Base-by-base conservation (phyloP, 2,113 vertebrate species). In the Cyanoramphus novaezelandiae region DNA sequence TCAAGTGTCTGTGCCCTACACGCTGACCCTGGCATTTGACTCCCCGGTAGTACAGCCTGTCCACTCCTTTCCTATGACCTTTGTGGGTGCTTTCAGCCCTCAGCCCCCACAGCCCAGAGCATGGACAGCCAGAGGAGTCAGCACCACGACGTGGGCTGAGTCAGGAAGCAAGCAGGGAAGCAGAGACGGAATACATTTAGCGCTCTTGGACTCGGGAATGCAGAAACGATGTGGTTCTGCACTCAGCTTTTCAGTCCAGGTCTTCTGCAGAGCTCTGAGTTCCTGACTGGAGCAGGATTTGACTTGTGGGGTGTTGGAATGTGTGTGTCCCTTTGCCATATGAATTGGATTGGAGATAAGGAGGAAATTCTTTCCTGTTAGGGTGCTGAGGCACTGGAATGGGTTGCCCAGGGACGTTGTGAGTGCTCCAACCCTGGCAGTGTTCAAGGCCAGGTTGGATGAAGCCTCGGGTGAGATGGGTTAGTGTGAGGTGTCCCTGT, bases 51-150 rank as follows among this genome's bases (percentile, higher is more conserved):
- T 37, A 41, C 62, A 84, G 94, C 47, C 35, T 52, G 77, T 68
- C 60, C 8, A 0, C 29, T 55, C 11, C 12, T 33, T 75, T 50
- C 29, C 60, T 50, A 3, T 78, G 93, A 68, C 77, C 77, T 96
- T 86, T 86, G 17, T 2, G 86, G 70, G 23, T 46, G 46, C 52
- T 80, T 77, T 44, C 46, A 76, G 53, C 79, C 88, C 53, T 65
- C 3, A 1, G 21, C 82, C 71, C 60, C 68, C 50, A 7, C 1
- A 0, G 70, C 68, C 33, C 6, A 1, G 33, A 37, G 63, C 4
- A 1, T 2, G 46, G 64, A 7, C 46, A 65, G 68, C 29, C 70
- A 7, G 60, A 75, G 60, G 43, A 86, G 55, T 29, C 29, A 18
- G 52, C 65, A 43, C 16, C 86, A 81, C 55, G 29, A 13, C 15